Evolutionary conservation across 2,888 invertebrate species (phyloP), one percentile per base, ranked within the genome.

Genomic region (Perithous albicinctus): DNA sequence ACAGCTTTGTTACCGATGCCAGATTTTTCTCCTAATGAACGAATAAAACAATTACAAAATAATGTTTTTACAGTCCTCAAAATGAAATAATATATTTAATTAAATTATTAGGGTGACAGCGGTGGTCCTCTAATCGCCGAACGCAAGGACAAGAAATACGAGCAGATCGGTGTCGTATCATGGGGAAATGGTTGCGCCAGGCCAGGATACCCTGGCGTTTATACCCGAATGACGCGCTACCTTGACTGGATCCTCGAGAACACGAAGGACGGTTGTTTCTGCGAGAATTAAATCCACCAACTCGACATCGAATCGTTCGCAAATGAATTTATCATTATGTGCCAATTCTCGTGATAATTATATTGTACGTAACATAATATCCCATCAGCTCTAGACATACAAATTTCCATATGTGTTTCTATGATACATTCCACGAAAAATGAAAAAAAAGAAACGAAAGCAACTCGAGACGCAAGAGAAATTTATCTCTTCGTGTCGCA

Each of bases 121-220:
- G 97, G 96, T 63, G 95, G 97, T 12, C 97, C 97, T 23, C 93
- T 97, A 66, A 95, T 97, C 80, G 94, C 96, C 0, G 94, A 95
- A 93, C 95, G 96, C 89, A 94, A 94, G 84, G 95, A 96, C 87
- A 96, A 96, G 87, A 95, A 95, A 88, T 97, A 96, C 91, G 97
- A 97, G 93, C 93, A 97, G 86, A 97, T 97, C 90, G 97, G 96
- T 12, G 95, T 98, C 18, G 97, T 97, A 0, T 97, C 97, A 0
- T 98, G 97, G 97, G 97, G 97, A 38, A 97, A 97, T 89, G 97
- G 97, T 23, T 98, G 97, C 90, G 97, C 97, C 0, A 94, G 97
- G 81, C 95, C 96, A 6, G 97, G 97, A 15, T 97, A 97, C 92
- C 97, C 97, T 0, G 97, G 97, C 0, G 97, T 97, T 0, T 97